Base-by-base conservation (phyloP, 2,113 vertebrate species). In the Eira barbara region DNA sequence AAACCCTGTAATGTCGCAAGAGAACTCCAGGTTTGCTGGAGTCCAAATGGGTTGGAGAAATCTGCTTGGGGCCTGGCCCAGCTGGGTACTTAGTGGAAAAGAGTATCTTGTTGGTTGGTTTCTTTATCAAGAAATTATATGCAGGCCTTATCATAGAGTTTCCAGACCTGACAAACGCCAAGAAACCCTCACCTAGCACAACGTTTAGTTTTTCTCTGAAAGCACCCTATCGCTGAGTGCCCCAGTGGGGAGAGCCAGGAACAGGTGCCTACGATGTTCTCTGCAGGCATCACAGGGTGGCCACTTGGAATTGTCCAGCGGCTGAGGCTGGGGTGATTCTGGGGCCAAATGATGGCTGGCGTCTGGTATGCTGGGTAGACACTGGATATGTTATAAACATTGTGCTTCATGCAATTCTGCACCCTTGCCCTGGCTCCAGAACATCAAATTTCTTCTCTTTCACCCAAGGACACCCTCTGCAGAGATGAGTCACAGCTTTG, bases 401-500 rank as follows among this genome's bases (percentile, higher is more conserved):
- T 6, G 4, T 79, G 27, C 47, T 78, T n/a, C 15, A 1, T 39
- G 18, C 25, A n/a, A 17, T 29, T 74, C 81, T 34, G 74, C 13
- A 23, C n/a, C 42, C 17, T 21, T 20, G 13, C 2, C 21, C 21
- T 1, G 7, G 57, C 4, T 21, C 61, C 13, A 36, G 15, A 49
- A 45, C n/a, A 36, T 0, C 55, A 36, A 12, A 36, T 79, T 89
- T 91, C 65, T 84, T 49, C 87, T 91, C 63, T 76, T 36, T 74
- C 1, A 13, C 74, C 21, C 21, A 20, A 92, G 15, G 27, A 59
- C 39, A 86, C 17, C 15, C 12, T 63, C 31, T 92, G 3, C 17
- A 91, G 89, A 91, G 21, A 87, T 73, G 36, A 89, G 31, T n/a
- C 63, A 81, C 27, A 55, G 67, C 42, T 42, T 69, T 89, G 15